These are phyloP conservation scores for Pyrrhosoma nymphula DNA, from an alignment of 2,888 invertebrate genomes.

Conservation along the genomic window DNA sequence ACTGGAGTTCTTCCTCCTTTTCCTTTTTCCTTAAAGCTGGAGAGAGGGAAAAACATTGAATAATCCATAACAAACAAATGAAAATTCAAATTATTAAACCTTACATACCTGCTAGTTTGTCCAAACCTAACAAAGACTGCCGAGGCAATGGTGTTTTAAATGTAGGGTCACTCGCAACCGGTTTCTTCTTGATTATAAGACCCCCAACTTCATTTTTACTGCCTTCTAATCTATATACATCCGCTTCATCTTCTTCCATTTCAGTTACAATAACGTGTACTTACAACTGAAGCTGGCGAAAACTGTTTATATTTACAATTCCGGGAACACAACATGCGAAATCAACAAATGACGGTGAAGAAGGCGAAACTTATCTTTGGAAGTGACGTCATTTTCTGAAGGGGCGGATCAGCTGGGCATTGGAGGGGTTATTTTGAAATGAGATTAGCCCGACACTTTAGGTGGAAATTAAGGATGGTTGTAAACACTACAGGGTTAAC, in stretches of 20 bases:
- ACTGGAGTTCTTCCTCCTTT: constrained; percentile 73
- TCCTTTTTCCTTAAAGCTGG: constrained; percentile 76
- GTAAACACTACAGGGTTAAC: too few relatives aligned
- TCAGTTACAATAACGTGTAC: neutral
- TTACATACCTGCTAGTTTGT: constrained; percentile 85
- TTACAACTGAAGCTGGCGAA: neutral
- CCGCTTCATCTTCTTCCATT: constrained; percentile 78
- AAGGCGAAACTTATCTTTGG: neutral
- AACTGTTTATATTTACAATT: constrained; percentile 11
- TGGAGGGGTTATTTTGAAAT: neutral
- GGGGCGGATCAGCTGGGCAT: neutral
- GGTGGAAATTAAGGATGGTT: too few relatives aligned
- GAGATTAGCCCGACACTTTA: neutral
- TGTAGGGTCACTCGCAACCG: constrained; percentile 78
- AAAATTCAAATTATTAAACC: neutral
- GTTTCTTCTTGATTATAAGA: constrained; percentile 86
- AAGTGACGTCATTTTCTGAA: neutral
- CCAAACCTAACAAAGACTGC: constrained; percentile 89
- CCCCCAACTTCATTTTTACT: constrained; percentile 83
- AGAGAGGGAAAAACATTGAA: constrained; percentile 66
- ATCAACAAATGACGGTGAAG: neutral
- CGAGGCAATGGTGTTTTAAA: constrained; percentile 86
- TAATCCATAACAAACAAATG: neutral
- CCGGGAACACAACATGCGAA: neutral
- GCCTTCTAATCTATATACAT: constrained; percentile 87